Evolutionary conservation across 2,797 vertebrate genomes (phyloP).

Genomic region (Poeciliopsis turneri): DNA sequence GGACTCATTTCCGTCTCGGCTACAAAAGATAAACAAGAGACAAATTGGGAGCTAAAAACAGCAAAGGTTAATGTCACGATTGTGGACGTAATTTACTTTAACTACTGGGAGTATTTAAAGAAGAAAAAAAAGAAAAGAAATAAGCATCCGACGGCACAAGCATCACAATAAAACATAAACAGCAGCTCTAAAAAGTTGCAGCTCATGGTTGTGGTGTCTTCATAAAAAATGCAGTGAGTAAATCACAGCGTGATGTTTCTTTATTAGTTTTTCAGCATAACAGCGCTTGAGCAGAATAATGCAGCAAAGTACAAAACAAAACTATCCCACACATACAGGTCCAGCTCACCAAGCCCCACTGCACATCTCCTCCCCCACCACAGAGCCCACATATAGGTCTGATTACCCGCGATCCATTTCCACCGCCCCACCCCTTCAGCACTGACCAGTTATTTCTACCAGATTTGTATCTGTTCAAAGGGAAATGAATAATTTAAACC

Average conservation of each 20-base stretch:
- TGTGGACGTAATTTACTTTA: conserved; percentile 41
- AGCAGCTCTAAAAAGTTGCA: conserved; percentile 32
- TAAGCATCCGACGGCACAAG: conserved; percentile 31
- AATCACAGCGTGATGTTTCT: conserved; percentile 24
- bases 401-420: conserved; percentile 2
- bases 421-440: neutral
- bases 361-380: neutral
- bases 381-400: neutral
- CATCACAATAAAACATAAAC: conserved; percentile 37
- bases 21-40: conserved; percentile 42
- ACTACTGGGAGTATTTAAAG: conserved; percentile 17
- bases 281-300: conserved; percentile 16
- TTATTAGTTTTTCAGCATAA: conserved; percentile 10
- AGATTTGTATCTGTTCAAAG: conserved; percentile 7
- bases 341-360: neutral
- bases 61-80: conserved; percentile 36
- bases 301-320: conserved; percentile 8
- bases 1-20: conserved; percentile 41
- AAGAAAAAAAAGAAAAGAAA: neutral
- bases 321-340: conserved; percentile 8
- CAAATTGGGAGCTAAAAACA: conserved; percentile 39
- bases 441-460: neutral
- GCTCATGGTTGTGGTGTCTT: conserved; percentile 30
- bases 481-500: neutral
- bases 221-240: conserved; percentile 26